Base-by-base conservation (phyloP, 2,113 vertebrate species). In the Lophochroa leadbeateri region DNA sequence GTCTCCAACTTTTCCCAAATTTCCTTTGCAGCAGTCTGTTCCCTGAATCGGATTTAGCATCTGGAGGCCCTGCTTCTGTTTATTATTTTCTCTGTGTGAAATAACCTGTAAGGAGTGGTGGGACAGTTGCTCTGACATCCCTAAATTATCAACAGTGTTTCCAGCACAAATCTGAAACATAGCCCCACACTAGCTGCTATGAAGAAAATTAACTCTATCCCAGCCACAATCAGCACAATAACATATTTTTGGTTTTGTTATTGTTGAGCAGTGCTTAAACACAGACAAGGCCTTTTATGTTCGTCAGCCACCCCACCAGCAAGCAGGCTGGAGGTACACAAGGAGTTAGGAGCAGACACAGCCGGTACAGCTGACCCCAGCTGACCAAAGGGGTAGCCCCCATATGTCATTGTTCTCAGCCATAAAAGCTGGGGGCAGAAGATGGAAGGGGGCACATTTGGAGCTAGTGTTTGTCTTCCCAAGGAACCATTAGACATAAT, bases 361-460 rank as follows among this genome's bases (percentile, higher is more conserved):
- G 31, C 31, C 3, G 2, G 23, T 27, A 57, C 58, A 72, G 9
- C 25, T 55, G 46, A 64, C 7, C 21, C 4, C 23, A 49, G 3
- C 7, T 20, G 14, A 64, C 47, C 11, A 20, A 53, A 64, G 43
- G 5, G 6, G 9, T 35, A 44, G 37, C 3, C 33, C n/a, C 6
- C 2, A 2, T 18, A 12, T 10, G 24, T 50, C 3, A 3, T n/a
- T 24, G 1, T 49, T 7, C 16, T 64, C 31, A 72, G 47, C 17
- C 52, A 9, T 17, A 63, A 47, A n/a, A 76, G 1, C 17, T 67
- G 19, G 6, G 4, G 4, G 13, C 70, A 71, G 35, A 41, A 61
- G 29, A 3, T 67, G 10, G 37, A 76, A 80, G 6, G 2, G 1
- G 7, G 17, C 1, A 57, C 6, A 16, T 33, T 29, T 2, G 1